A percentile compares a stretch with the other conserved stretches of the same genome.
Conservation (phyloP, 2,888 invertebrate genomes). For the Eupithecia subfuscata region DNA sequence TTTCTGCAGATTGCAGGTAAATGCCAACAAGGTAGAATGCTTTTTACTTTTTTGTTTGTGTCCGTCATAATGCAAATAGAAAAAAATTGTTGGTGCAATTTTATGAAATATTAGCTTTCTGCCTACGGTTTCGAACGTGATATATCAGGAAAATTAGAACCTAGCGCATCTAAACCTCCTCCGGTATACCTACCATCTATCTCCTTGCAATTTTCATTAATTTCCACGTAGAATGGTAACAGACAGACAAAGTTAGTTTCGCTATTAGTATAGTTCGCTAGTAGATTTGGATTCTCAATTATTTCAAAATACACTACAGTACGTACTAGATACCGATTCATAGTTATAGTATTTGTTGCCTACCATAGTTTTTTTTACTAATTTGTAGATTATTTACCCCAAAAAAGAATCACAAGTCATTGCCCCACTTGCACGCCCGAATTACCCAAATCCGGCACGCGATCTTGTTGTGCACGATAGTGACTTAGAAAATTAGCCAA, state of each 20-base stretch:
- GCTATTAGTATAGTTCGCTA: background rate
- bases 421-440: constrained; percentile 11
- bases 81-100: too few relatives aligned
- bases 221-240: background rate
- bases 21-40: background rate
- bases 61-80: too few relatives aligned
- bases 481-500: constrained; percentile 1
- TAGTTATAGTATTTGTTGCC: background rate
- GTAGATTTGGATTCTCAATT: too few relatives aligned
- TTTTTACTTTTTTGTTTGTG: background rate
- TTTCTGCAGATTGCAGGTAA: background rate
- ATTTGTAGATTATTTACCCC: background rate
- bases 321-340: background rate
- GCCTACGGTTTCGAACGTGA: too few relatives aligned
- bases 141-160: too few relatives aligned
- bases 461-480: constrained; percentile 15
- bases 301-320: too few relatives aligned
- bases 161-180: too few relatives aligned
- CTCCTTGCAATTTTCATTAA: background rate
- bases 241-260: background rate
- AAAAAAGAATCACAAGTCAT: constrained; percentile 17
- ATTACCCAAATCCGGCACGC: constrained; percentile 20
- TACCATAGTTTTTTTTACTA: background rate
- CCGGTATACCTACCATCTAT: too few relatives aligned
- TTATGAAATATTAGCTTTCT: too few relatives aligned